phyloP scores from a whole-genome alignment of 2,113 vertebrate species.

The Montifringilla adamsi region DNA sequence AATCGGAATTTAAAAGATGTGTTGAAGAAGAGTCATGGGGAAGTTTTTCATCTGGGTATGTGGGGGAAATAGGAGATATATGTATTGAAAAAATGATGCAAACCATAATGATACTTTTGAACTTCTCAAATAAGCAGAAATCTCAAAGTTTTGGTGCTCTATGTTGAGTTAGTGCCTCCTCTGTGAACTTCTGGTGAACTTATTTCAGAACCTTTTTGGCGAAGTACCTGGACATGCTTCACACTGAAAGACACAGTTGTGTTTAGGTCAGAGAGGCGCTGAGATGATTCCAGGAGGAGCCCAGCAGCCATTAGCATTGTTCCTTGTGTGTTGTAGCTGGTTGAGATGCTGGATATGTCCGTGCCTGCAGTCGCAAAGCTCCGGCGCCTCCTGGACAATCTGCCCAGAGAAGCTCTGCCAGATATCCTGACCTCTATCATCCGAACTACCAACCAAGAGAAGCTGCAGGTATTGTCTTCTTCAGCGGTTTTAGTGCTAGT shows the following conservation, averaged over 20 bases:
- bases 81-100: not conserved
- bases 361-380: constrained; percentile 94
- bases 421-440: constrained; percentile 94
- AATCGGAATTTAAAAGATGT: not conserved
- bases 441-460: constrained; percentile 92
- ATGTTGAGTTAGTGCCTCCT: not conserved
- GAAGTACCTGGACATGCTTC: not conserved
- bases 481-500: not conserved
- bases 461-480: constrained; percentile 84
- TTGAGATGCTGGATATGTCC: constrained; percentile 96
- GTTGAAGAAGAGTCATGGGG: not conserved
- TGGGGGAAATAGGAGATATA: not conserved
- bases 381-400: constrained; percentile 86
- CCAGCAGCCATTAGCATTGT: not conserved
- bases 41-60: not conserved
- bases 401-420: constrained; percentile 90
- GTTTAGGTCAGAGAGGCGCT: not conserved
- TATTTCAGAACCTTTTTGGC: not conserved
- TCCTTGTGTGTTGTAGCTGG: constrained; percentile 70
- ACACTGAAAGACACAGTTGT: not conserved
- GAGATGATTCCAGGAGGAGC: not conserved
- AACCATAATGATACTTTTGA: not conserved
- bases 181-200: not conserved
- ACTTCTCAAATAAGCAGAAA: not conserved
- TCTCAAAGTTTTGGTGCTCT: not conserved